phyloP scores from a whole-genome alignment of 2,113 vertebrate genomes.

The Myocastor coypus region DNA sequence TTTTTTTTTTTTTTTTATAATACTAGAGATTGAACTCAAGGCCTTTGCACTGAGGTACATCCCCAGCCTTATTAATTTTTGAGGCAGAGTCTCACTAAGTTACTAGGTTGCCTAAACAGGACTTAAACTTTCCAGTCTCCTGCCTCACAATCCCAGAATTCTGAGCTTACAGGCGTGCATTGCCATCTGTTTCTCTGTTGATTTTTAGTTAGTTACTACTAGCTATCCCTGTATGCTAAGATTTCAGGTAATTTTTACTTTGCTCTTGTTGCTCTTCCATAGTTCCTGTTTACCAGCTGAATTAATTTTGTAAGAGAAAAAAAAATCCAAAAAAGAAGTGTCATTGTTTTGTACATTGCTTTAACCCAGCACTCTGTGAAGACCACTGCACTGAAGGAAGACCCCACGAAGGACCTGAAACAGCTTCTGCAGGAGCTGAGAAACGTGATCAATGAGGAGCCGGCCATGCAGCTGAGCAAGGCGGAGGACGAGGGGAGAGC shows the following conservation, averaged over 20 bases:
- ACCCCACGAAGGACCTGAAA: slow-evolving; percentile 84
- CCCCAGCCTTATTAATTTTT: not conserved
- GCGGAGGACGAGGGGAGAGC: slow-evolving; percentile 23
- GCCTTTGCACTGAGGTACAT: not conserved
- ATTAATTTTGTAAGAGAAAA: slow-evolving; percentile 56
- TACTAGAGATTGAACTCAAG: not conserved
- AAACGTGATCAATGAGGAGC: slow-evolving; percentile 83
- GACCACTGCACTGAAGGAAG: slow-evolving; percentile 76
- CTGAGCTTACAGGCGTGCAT: not conserved
- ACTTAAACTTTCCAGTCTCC: not conserved
- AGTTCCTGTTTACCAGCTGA: slow-evolving; percentile 51
- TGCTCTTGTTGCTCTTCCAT: not conserved
- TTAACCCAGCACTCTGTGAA: slow-evolving; percentile 80
- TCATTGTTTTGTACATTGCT: slow-evolving; percentile 31
- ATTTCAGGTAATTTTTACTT: slow-evolving; percentile 47
- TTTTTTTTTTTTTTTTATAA: not conserved
- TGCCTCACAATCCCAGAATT: not conserved
- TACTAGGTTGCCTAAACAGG: not conserved
- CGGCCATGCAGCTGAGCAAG: slow-evolving; percentile 59
- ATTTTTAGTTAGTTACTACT: not conserved
- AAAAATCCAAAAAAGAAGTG: not conserved
- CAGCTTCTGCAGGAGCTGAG: slow-evolving; percentile 85
- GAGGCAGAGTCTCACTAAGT: not conserved
- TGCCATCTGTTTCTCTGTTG: not conserved
- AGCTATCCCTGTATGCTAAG: not conserved